Conservation (phyloP, 2,797 vertebrate species). For the Orestias chungarensis region DNA sequence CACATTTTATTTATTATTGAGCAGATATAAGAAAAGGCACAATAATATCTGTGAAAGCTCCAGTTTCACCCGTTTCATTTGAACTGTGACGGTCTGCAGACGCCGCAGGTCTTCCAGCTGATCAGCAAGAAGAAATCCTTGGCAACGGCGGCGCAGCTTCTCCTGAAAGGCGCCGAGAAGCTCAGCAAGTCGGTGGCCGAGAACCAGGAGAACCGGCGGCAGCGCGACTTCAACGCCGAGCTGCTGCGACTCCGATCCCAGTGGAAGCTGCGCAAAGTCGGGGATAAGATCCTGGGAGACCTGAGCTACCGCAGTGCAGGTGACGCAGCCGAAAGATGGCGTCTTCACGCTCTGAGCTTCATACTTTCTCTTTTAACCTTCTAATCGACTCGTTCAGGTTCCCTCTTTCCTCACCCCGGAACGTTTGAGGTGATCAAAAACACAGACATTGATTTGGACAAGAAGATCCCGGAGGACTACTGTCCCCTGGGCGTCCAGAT, state of each 20-base stretch:
- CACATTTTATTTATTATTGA: too few species aligned
- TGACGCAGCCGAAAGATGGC: constrained; percentile 40
- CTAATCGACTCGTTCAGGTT: constrained; percentile 76
- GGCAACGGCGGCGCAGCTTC: constrained; percentile 91
- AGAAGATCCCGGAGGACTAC: constrained; percentile 97
- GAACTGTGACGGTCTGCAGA: constrained; percentile 71
- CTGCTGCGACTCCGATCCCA: constrained; percentile 92
- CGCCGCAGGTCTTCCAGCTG: constrained; percentile 92
- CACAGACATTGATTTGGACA: constrained; percentile 96
- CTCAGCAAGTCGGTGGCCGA: constrained; percentile 92
- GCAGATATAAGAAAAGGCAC: too few species aligned
- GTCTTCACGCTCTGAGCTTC: too few species aligned
- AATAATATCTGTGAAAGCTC: neutral
- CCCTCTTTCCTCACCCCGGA: constrained; percentile 95
- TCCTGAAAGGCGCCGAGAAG: constrained; percentile 93
- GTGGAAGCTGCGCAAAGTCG: constrained; percentile 97
- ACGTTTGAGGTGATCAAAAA: constrained; percentile 99
- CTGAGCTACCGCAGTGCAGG: constrained; percentile 97
- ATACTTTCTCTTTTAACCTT: neutral
- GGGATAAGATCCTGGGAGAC: constrained; percentile 98
- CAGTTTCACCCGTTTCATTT: neutral
- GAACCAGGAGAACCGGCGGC: constrained; percentile 93
- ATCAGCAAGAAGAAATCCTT: constrained; percentile 96
- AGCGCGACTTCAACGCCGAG: constrained; percentile 96
- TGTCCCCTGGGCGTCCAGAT: constrained; percentile 96